Evolutionary conservation across 2,113 vertebrate genomes (phyloP).

Genomic region (Passerina amoena): DNA sequence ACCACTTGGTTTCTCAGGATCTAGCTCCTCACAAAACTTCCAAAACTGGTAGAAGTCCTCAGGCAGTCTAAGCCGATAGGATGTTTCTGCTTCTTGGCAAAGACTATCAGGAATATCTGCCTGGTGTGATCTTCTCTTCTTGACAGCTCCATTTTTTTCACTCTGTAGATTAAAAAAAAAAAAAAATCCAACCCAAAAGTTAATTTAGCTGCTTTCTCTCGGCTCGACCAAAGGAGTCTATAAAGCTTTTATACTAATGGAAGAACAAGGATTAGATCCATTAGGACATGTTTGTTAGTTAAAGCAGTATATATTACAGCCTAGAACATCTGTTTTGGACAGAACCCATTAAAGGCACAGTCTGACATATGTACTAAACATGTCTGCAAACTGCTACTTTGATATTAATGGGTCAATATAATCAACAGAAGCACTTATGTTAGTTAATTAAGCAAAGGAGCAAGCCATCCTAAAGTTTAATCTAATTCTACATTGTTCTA

Average conservation of each 20-base stretch:
- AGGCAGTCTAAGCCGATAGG: constrained; percentile 85
- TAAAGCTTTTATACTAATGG: not conserved
- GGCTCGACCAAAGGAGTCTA: not conserved
- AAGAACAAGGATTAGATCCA: not conserved
- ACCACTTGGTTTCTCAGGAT: constrained; percentile 87
- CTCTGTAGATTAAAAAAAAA: constrained; percentile 43
- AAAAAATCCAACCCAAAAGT: not conserved
- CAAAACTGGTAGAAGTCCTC: constrained; percentile 94
- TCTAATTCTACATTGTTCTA: not conserved
- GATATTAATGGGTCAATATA: not conserved
- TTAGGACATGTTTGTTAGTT: not conserved
- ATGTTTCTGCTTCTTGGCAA: constrained; percentile 78
- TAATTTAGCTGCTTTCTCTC: not conserved
- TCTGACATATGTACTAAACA: not conserved
- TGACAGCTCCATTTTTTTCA: constrained; percentile 70
- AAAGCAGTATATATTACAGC: not conserved
- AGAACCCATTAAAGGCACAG: not conserved
- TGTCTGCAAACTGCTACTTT: not conserved
- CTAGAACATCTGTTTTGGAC: not conserved
- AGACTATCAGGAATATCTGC: constrained; percentile 49
- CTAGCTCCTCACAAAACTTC: constrained; percentile 87
- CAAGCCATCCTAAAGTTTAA: not conserved
- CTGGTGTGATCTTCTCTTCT: constrained; percentile 74
- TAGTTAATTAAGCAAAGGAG: not conserved
- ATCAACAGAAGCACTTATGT: not conserved